phyloP scores from a whole-genome alignment of 2,797 vertebrate genomes.

The Sitta carolinensis region DNA sequence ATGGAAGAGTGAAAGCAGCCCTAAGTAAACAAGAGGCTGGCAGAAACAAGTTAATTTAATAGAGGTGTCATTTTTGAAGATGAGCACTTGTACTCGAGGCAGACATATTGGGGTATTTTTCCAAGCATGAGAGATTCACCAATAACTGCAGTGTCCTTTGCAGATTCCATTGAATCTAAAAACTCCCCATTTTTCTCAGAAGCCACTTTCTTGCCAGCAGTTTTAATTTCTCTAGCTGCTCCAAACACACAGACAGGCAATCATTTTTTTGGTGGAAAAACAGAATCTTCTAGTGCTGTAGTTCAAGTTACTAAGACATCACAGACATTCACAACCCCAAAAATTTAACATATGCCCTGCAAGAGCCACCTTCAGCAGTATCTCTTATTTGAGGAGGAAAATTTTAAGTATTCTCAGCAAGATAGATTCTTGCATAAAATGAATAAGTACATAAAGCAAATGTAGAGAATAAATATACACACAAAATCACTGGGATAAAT shows the following conservation, averaged over 20 bases:
- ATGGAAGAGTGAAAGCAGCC: constrained; percentile 24
- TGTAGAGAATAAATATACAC: neutral
- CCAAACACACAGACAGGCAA: neutral
- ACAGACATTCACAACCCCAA: neutral
- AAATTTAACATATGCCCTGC: neutral
- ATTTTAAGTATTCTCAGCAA: neutral
- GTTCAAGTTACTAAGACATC: neutral
- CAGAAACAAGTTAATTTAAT: constrained; percentile 60
- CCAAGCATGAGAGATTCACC: neutral
- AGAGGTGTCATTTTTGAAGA: constrained; percentile 60
- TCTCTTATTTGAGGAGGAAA: neutral
- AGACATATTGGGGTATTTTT: constrained; percentile 18
- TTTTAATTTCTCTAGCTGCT: neutral
- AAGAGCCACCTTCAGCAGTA: neutral
- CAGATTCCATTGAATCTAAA: neutral
- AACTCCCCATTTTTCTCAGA: neutral
- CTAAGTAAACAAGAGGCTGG: constrained; percentile 46
- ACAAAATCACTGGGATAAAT: neutral
- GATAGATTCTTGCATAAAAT: neutral
- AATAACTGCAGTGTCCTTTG: neutral
- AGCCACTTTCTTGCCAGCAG: neutral
- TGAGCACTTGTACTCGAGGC: constrained; percentile 11
- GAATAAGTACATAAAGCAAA: rapidly evolving
- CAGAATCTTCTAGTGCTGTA: rapidly evolving
- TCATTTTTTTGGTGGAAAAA: neutral